Evolutionary conservation across 2,888 invertebrate genomes (phyloP).

Genomic region (Watsonalla cultraria): DNA sequence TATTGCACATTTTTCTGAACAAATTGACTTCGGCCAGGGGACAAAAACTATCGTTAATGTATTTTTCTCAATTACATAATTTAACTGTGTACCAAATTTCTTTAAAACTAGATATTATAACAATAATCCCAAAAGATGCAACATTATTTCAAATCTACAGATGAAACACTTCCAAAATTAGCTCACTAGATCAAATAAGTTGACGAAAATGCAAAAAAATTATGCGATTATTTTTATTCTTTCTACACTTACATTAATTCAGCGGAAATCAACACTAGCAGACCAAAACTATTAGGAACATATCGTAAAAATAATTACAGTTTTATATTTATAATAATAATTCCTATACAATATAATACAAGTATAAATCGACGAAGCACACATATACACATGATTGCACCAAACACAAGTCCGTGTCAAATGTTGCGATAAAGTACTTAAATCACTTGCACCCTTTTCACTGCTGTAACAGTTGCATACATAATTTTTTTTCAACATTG

Average conservation of each 20-base stretch:
- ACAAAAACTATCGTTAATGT: not conserved
- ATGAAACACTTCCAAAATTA: not conserved
- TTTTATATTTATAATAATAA: conserved; percentile 55
- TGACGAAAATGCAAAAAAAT: conserved; percentile 24
- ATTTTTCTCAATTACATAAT: no score
- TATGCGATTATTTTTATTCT: conserved; percentile 27
- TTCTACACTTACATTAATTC: conserved; percentile 33
- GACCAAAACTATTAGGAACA: conserved; percentile 73
- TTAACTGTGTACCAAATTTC: conserved; percentile 6
- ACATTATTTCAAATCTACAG: not conserved
- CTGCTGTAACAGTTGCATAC: not conserved
- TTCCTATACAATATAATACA: conserved; percentile 63
- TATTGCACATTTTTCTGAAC: conserved; percentile 65
- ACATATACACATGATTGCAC: conserved; percentile 16
- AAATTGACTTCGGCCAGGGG: conserved; percentile 23
- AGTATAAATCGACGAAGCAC: conserved; percentile 19
- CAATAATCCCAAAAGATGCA: no score
- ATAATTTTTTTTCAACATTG: no score
- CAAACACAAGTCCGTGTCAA: conserved; percentile 7
- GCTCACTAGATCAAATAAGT: not conserved
- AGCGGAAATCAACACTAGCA: conserved; percentile 56
- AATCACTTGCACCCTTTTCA: conserved; percentile 2
- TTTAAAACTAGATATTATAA: conserved; percentile 11
- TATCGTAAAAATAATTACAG: conserved; percentile 68
- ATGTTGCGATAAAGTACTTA: not conserved